These are phyloP conservation scores for Phyllotis vaccarum DNA, from an alignment of 2,797 vertebrate species.

Conservation along the genomic window DNA sequence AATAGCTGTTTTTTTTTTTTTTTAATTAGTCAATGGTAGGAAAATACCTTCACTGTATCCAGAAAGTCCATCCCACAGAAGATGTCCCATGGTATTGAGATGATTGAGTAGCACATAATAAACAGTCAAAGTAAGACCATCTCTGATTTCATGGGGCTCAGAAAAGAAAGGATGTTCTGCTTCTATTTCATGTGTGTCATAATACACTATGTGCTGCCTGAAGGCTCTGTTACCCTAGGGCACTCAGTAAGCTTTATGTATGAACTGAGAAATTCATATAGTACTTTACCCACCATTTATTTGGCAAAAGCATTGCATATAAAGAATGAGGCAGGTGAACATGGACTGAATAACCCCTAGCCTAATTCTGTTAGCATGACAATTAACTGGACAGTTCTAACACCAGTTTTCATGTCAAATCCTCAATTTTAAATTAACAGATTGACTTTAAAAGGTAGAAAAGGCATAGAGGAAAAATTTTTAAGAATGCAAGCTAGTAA, in stretches of 20 bases:
- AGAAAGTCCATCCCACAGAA: too few species aligned
- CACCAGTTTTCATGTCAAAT: neutral
- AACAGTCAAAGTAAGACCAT: neutral
- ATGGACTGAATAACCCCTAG: neutral
- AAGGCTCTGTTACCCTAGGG: neutral
- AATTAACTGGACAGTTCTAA: neutral
- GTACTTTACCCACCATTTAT: too few species aligned
- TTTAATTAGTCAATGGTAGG: too few species aligned
- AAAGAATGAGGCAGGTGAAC: too few species aligned
- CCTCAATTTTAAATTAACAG: neutral
- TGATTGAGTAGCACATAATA: neutral
- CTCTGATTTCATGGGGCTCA: too few species aligned
- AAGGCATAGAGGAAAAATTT: neutral
- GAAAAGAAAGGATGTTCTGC: neutral
- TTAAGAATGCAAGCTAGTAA: neutral
- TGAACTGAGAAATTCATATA: neutral
- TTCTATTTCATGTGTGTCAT: neutral
- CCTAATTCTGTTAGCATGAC: neutral
- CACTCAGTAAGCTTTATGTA: neutral
- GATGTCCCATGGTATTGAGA: neutral
- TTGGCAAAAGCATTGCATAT: neutral
- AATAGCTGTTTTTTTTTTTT: too few species aligned
- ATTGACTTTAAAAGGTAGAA: neutral
- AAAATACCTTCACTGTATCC: too few species aligned
- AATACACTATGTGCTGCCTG: neutral